These are phyloP conservation scores for Anthoscopus minutus DNA, from an alignment of 2,113 vertebrate genomes.

Conservation along the genomic window DNA sequence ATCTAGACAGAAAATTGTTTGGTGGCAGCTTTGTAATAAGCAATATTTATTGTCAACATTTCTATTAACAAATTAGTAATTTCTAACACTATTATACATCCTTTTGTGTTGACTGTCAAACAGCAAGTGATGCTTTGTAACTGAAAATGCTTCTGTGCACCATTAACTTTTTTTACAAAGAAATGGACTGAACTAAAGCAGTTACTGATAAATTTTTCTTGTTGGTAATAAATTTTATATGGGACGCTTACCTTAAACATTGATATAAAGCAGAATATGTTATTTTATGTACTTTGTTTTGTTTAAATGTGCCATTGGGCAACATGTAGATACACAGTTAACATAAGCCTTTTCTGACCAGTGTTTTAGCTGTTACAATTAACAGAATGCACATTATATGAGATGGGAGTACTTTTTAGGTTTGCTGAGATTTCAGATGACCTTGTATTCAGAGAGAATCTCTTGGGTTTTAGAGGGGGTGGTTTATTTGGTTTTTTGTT, in stretches of 20 bases:
- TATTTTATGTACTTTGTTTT: background rate
- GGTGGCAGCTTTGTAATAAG: background rate
- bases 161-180: conserved; percentile 1
- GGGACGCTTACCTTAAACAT: background rate
- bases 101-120: conserved; percentile 10
- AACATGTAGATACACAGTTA: background rate
- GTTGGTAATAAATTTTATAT: background rate
- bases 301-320: background rate
- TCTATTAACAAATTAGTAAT: background rate
- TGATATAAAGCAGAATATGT: background rate
- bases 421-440: background rate
- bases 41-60: background rate
- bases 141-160: background rate
- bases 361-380: background rate
- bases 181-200: background rate
- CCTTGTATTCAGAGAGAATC: background rate
- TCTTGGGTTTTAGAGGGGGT: accelerated
- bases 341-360: background rate
- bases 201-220: background rate
- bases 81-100: background rate
- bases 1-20: background rate
- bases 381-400: background rate
- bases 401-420: background rate
- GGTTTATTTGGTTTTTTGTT: background rate
- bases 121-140: background rate